phyloP scores from a whole-genome alignment of 2,888 invertebrate genomes.

The Xylota segnis region DNA sequence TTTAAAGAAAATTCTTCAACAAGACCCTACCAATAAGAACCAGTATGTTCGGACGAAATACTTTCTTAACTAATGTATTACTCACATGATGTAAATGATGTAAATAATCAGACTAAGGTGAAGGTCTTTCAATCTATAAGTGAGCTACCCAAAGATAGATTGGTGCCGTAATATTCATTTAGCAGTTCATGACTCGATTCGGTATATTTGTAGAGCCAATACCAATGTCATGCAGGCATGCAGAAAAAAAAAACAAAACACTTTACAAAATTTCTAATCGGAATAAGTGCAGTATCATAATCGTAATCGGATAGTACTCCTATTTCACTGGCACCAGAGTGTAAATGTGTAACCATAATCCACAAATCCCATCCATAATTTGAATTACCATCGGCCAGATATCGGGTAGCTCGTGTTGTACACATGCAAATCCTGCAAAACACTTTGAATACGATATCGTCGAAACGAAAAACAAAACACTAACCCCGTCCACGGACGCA shows the following conservation, averaged over 20 bases:
- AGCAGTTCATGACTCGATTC: no score
- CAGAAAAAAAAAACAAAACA: not conserved
- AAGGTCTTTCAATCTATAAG: no score
- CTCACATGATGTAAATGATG: no score
- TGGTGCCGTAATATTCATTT: no score
- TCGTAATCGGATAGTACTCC: conserved; percentile 62
- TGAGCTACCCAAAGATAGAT: no score
- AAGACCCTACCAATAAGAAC: no score
- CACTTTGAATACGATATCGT: conserved; percentile 72
- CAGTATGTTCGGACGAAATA: no score
- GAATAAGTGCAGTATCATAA: conserved; percentile 6
- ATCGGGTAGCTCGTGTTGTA: conserved; percentile 71
- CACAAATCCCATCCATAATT: conserved; percentile 68
- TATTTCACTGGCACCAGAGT: conserved; percentile 56
- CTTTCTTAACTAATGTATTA: no score
- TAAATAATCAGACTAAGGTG: no score
- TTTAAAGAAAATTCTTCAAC: no score
- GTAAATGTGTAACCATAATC: conserved; percentile 53
- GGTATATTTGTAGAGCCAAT: no score
- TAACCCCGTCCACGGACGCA: conserved; percentile 20
- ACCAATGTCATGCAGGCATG: no score
- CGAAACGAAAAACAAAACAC: conserved; percentile 28
- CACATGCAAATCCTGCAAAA: conserved; percentile 75
- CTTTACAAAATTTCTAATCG: conserved; percentile 4
- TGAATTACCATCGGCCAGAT: conserved; percentile 65